Conservation (phyloP, 2,888 invertebrate genomes). For the Agriopis aurantiaria region DNA sequence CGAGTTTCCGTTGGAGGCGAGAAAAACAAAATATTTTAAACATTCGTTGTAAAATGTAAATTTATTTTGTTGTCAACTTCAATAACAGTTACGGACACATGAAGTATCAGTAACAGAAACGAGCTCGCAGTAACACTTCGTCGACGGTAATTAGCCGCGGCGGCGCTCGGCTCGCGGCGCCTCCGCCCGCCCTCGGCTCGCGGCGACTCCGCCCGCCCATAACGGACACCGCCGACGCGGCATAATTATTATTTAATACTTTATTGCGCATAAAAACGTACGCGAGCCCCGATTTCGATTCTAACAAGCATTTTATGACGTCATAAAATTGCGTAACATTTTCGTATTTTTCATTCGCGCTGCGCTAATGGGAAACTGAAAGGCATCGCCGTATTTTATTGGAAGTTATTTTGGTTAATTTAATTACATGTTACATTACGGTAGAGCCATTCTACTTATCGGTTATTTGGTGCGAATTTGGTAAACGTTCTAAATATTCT, state of each 20-base stretch:
- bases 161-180: neutral
- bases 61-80: neutral
- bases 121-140: slow-evolving; percentile 15
- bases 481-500: too few species aligned
- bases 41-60: neutral
- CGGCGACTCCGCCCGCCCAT: slow-evolving; percentile 11
- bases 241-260: slow-evolving; percentile 53
- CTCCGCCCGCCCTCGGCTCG: neutral
- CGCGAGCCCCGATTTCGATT: slow-evolving; percentile 47
- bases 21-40: neutral
- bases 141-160: slow-evolving; percentile 15
- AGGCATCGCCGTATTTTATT: slow-evolving; percentile 53
- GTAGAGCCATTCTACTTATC: slow-evolving; percentile 5
- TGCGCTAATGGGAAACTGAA: slow-evolving; percentile 53
- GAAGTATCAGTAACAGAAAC: slow-evolving; percentile 12
- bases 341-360: slow-evolving; percentile 49
- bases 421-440: slow-evolving; percentile 46
- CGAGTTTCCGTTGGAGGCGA: neutral
- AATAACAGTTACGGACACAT: slow-evolving; percentile 1
- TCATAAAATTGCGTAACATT: slow-evolving; percentile 55
- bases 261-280: slow-evolving; percentile 51
- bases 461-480: slow-evolving; percentile 8
- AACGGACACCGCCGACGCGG: slow-evolving; percentile 26
- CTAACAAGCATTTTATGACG: slow-evolving; percentile 57
- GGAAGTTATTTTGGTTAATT: slow-evolving; percentile 51